Conservation (phyloP, 2,888 invertebrate genomes). For the Metallyticus violacea region DNA sequence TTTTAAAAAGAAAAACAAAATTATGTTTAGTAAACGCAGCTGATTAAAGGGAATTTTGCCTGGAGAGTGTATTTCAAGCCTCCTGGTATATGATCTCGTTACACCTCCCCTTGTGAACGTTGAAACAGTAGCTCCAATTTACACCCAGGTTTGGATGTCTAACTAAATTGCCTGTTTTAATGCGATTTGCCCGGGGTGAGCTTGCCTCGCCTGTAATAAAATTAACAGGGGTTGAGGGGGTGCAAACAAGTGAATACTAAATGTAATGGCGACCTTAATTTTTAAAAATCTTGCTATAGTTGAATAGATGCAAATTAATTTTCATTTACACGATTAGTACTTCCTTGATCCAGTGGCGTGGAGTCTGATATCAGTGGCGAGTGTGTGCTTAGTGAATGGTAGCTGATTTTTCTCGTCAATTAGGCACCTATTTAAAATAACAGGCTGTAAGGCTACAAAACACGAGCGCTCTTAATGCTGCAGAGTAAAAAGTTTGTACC, state of each 20-base stretch:
- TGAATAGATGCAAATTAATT: not conserved
- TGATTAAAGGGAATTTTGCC: too few species aligned
- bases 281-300: not conserved
- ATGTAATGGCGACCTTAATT: not conserved
- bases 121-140: not conserved
- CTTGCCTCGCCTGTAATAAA: not conserved
- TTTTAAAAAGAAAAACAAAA: too few species aligned
- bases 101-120: too few species aligned
- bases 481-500: too few species aligned
- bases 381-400: too few species aligned
- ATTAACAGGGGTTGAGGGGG: not conserved
- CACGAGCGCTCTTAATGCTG: too few species aligned
- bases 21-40: too few species aligned
- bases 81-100: too few species aligned
- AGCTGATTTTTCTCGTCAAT: too few species aligned
- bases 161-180: not conserved
- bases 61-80: too few species aligned
- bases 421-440: too few species aligned
- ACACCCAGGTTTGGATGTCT: not conserved
- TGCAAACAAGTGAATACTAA: not conserved
- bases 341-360: not conserved
- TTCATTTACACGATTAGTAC: not conserved
- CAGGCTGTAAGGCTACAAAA: too few species aligned
- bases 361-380: not conserved
- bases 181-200: not conserved